These are phyloP conservation scores for Saccostrea cuccullata DNA, from an alignment of 1,140 invertebrate genomes.

Conservation along the genomic window DNA sequence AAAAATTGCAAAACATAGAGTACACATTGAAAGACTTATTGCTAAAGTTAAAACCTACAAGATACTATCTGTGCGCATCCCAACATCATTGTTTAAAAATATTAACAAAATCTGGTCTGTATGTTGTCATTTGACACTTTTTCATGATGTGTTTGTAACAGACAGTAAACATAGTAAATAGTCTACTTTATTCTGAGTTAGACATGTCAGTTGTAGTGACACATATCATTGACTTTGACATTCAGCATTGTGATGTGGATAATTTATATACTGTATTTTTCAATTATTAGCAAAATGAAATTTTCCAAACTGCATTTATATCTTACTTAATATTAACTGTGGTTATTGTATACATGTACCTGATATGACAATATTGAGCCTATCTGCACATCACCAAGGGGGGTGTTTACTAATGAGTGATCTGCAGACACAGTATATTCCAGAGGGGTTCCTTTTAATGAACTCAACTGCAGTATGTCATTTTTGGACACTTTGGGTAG, in stretches of 20 bases:
- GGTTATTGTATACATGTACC: neutral
- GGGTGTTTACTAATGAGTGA: too few relatives aligned
- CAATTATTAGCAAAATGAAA: neutral
- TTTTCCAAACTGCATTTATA: neutral
- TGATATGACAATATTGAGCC: neutral
- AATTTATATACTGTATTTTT: too few relatives aligned
- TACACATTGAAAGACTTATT: constrained; percentile 58
- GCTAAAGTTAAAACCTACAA: constrained; percentile 57
- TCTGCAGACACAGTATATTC: too few relatives aligned
- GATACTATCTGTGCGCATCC: too few relatives aligned
- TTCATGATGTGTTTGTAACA: constrained; percentile 56
- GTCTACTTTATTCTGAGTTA: neutral
- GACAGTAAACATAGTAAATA: neutral
- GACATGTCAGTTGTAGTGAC: neutral
- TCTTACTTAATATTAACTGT: too few relatives aligned
- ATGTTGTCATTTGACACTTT: too few relatives aligned
- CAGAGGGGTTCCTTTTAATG: too few relatives aligned
- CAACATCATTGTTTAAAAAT: constrained; percentile 57
- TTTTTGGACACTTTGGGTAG: too few relatives aligned
- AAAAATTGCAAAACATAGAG: constrained; percentile 59
- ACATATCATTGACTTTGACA: neutral
- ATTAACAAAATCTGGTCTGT: too few relatives aligned
- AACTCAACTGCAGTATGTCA: too few relatives aligned
- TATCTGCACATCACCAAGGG: too few relatives aligned
- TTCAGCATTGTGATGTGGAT: neutral